phyloP scores from a whole-genome alignment of 37 sponge, comb jelly and placozoan species.

The Halisarca cf. caerulea region DNA sequence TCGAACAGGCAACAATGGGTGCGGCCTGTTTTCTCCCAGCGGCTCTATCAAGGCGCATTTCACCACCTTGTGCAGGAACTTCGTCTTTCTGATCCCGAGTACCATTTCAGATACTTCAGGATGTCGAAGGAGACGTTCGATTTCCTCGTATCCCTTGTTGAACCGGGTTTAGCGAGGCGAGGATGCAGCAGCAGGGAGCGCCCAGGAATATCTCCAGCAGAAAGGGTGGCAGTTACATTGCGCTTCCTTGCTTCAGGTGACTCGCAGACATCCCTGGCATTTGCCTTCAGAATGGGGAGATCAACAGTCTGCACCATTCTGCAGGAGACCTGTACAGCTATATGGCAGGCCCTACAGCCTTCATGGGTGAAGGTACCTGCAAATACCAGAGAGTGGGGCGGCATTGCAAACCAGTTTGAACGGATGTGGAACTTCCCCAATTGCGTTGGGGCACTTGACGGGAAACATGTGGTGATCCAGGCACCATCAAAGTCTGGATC shows the following conservation, averaged over 20 bases:
- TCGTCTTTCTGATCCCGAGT: neutral
- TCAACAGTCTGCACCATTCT: conserved; percentile 45
- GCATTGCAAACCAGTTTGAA: neutral
- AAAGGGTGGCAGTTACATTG: neutral
- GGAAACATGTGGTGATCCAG: no score
- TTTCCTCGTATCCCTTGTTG: neutral
- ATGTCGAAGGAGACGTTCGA: neutral
- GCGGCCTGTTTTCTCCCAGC: neutral
- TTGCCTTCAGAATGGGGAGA: conserved; percentile 46
- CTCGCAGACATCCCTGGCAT: conserved; percentile 20
- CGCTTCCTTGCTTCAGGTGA: neutral
- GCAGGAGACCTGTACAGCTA: conserved; percentile 48
- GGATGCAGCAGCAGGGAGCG: neutral
- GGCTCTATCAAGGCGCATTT: neutral
- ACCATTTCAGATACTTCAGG: neutral
- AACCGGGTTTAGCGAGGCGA: neutral
- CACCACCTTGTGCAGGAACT: neutral
- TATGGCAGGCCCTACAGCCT: neutral
- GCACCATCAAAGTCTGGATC: conserved; percentile 21
- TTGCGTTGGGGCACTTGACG: conserved; percentile 27
- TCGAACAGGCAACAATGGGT: neutral
- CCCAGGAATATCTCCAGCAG: no score
- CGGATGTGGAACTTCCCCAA: conserved; percentile 22
- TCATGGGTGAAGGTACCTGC: neutral
- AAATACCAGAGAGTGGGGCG: neutral